Evolutionary conservation across 2,888 invertebrate species (phyloP).

Genomic region (Drosophila picticornis): DNA sequence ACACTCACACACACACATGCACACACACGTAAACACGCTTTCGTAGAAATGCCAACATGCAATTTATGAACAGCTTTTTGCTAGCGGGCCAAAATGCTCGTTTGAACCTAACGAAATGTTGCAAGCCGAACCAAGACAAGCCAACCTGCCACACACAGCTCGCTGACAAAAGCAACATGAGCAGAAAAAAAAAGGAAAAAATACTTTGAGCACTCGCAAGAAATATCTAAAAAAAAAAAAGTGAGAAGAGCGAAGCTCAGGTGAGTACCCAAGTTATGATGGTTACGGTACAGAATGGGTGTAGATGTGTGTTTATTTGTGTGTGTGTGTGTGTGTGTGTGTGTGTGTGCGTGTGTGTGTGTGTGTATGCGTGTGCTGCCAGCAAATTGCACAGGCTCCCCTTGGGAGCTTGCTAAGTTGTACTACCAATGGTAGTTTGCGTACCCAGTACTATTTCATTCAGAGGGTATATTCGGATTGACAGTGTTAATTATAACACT

Average conservation of each 20-base stretch:
- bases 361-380: conserved; percentile 13
- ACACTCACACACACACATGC: conserved; percentile 13
- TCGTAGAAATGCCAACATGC: conserved; percentile 75
- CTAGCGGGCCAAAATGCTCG: conserved; percentile 76
- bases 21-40: conserved; percentile 14
- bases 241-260: conserved; percentile 34
- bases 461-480: neutral
- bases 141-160: conserved; percentile 32
- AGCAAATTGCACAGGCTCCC: conserved; percentile 62
- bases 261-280: conserved; percentile 38
- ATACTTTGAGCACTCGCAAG: conserved; percentile 27
- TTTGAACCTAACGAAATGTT: conserved; percentile 75
- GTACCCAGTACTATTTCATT: conserved; percentile 16
- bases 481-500: neutral
- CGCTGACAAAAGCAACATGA: conserved; percentile 46
- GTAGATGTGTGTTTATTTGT: neutral
- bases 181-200: conserved; percentile 6
- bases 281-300: conserved; percentile 1
- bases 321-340: neutral
- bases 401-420: conserved; percentile 53
- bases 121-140: conserved; percentile 39
- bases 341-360: neutral
- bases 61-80: conserved; percentile 79
- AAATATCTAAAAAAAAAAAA: conserved; percentile 19
- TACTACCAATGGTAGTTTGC: conserved; percentile 34